A percentile compares a stretch with the other conserved stretches of the same genome.
phyloP scores from a whole-genome alignment of 2,888 invertebrate genomes.

The Drosophila aldrichi region DNA sequence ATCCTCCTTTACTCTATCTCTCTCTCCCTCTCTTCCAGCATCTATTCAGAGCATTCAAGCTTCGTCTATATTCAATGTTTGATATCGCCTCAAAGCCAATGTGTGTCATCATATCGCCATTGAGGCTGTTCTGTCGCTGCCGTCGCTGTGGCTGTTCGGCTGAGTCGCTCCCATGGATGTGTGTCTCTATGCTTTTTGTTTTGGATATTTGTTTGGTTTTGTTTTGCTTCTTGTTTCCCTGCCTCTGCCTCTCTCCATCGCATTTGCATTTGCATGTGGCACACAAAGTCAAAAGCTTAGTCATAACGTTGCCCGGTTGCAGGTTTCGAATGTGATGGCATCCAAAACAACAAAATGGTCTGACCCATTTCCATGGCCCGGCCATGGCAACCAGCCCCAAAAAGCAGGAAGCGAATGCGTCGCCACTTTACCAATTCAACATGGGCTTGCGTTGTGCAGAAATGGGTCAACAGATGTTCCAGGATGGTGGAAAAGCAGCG shows the following conservation, averaged over 20 bases:
- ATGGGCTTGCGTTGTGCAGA: constrained; percentile 4
- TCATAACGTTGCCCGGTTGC: constrained; percentile 54
- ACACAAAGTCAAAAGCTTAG: constrained; percentile 36
- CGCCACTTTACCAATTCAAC: constrained; percentile 36
- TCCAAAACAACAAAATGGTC: constrained; percentile 38
- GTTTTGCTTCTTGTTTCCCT: not conserved
- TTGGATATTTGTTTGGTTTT: constrained; percentile 9
- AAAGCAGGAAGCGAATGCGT: constrained; percentile 36
- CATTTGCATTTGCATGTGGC: constrained; percentile 53
- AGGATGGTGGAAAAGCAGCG: constrained; percentile 24
- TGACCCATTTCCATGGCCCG: constrained; percentile 59
- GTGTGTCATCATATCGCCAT: constrained; percentile 53
- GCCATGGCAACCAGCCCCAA: constrained; percentile 36
- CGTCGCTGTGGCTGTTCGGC: constrained; percentile 27
- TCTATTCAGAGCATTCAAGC: constrained; percentile 9
- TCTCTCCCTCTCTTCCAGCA: not conserved
- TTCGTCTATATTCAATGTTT: not conserved
- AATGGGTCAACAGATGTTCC: constrained; percentile 34
- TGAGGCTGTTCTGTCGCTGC: constrained; percentile 21
- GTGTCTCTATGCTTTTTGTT: constrained; percentile 2
- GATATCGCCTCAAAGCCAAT: constrained; percentile 17
- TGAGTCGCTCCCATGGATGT: constrained; percentile 29
- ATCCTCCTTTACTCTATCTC: not conserved
- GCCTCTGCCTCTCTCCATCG: too few species aligned
- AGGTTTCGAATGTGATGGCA: constrained; percentile 37